A percentile compares a stretch with the other conserved stretches of the same genome.
Conservation (phyloP, 1,140 invertebrate genomes). For the Caerostris extrusa region DNA sequence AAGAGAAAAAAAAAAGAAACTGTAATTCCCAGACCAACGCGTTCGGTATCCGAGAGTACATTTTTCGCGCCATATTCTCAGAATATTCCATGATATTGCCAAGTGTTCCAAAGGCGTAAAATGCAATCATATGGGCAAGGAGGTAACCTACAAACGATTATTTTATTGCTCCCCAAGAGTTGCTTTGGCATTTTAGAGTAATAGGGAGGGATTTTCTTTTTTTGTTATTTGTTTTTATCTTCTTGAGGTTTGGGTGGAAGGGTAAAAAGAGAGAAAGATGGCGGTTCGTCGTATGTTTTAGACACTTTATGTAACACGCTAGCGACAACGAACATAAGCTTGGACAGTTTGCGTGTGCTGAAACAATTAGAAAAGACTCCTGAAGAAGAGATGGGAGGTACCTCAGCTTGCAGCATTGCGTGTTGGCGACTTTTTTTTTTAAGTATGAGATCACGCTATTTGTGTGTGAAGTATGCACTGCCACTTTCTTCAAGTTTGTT, state of each 20-base stretch:
- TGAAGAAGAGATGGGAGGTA: background rate
- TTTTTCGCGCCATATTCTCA: background rate
- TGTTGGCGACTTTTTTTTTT: background rate
- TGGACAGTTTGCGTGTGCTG: conserved; percentile 9
- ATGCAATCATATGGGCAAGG: background rate
- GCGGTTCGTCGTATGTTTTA: background rate
- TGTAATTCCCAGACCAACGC: background rate
- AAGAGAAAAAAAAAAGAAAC: background rate
- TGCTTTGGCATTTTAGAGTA: background rate
- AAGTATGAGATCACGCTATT: conserved; percentile 6
- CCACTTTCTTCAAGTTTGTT: background rate
- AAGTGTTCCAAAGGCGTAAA: background rate
- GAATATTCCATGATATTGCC: background rate
- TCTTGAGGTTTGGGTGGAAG: background rate
- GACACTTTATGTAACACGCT: conserved; percentile 16
- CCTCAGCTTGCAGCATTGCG: background rate
- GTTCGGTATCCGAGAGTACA: background rate
- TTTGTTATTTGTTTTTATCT: background rate
- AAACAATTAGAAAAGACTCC: background rate
- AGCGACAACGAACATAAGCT: background rate
- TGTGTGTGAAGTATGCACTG: background rate
- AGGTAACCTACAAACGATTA: background rate
- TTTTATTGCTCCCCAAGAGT: background rate
- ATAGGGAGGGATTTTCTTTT: background rate
- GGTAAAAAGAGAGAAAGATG: background rate